Evolutionary conservation across 2,797 vertebrate species (phyloP).

Genomic region (Enteromius argenteus): DNA sequence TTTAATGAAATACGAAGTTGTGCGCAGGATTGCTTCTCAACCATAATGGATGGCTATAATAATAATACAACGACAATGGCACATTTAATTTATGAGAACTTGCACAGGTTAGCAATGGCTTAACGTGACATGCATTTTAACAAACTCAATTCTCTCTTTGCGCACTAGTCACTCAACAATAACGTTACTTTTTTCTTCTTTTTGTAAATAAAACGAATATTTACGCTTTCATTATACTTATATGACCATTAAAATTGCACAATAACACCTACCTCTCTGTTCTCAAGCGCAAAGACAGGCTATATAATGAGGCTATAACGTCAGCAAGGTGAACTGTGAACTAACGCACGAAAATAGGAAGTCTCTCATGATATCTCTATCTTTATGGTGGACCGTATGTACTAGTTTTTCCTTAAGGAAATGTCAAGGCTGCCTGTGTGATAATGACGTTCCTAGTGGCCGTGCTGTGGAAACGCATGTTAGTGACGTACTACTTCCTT

Average conservation of each 20-base stretch:
- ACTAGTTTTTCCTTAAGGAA: not conserved
- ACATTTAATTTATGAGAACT: not conserved
- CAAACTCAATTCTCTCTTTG: not conserved
- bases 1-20: not conserved
- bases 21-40: not conserved
- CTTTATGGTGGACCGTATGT: not conserved
- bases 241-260: not conserved
- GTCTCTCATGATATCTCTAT: not conserved
- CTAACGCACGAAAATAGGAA: not conserved
- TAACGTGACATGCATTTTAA: not conserved
- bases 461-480: slow-evolving; percentile 9
- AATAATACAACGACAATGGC: no score
- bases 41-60: not conserved
- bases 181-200: not conserved
- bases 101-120: not conserved
- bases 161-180: not conserved
- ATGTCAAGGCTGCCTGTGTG: not conserved
- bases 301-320: not conserved
- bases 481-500: slow-evolving; percentile 13
- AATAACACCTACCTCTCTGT: slow-evolving; percentile 22
- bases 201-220: not conserved
- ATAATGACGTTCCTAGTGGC: not conserved
- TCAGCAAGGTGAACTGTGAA: not conserved
- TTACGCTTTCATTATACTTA: not conserved
- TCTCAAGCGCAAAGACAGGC: not conserved